Conservation (phyloP, 2,797 vertebrate species). For the Eospalax fontanierii region DNA sequence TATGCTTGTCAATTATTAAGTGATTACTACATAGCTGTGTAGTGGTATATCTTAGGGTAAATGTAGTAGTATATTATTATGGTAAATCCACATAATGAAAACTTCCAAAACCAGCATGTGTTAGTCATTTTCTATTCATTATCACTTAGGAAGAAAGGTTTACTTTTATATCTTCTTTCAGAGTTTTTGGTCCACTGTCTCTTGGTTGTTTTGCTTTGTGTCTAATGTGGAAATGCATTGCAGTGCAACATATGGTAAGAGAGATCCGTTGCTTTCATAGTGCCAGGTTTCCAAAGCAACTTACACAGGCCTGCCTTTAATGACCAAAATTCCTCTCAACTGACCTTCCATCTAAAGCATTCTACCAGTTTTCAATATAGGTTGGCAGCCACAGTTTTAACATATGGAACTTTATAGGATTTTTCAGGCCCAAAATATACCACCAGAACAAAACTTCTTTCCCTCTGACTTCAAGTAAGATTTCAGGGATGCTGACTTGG, state of each 20-base stretch:
- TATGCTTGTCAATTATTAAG: background rate
- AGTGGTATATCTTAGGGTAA: too few species aligned
- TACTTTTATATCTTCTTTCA: background rate
- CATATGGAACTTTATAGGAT: too few species aligned
- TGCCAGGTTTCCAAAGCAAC: background rate
- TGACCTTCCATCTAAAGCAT: background rate
- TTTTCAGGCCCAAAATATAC: background rate
- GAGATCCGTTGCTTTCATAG: background rate
- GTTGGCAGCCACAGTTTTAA: background rate
- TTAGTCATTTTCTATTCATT: background rate
- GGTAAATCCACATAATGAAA: background rate
- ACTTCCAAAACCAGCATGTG: background rate
- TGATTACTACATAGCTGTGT: background rate
- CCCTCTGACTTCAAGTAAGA: background rate
- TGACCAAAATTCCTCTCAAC: background rate
- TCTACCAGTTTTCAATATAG: background rate
- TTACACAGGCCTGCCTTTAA: too few species aligned
- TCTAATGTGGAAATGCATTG: background rate
- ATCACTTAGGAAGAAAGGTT: background rate
- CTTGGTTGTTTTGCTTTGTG: background rate
- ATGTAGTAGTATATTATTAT: too few species aligned
- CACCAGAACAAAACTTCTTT: background rate
- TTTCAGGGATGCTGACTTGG: background rate
- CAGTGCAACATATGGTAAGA: background rate
- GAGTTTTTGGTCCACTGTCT: background rate